A percentile compares a stretch with the other conserved stretches of the same genome.
phyloP scores from a whole-genome alignment of 2,113 vertebrate genomes.

The Theristicus caerulescens region DNA sequence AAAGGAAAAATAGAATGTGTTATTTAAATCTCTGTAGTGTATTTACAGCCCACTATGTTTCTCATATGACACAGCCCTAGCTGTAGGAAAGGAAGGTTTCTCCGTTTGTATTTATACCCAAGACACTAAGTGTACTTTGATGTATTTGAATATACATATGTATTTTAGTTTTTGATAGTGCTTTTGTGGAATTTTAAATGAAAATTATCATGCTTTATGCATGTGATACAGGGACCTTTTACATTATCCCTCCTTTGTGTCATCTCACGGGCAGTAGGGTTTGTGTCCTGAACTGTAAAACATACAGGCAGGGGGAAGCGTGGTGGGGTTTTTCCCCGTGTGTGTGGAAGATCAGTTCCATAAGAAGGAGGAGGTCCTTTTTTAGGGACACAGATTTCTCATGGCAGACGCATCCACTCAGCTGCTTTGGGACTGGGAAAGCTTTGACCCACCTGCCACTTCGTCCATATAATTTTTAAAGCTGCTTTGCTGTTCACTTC shows the following conservation, averaged over 20 bases:
- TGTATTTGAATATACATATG: no score
- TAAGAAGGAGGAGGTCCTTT: not conserved
- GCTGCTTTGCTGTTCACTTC: not conserved
- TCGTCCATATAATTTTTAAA: not conserved
- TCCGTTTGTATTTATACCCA: not conserved
- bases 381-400: not conserved
- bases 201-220: no score
- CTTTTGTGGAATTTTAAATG: no score
- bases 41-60: not conserved
- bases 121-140: no score
- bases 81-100: not conserved
- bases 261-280: not conserved
- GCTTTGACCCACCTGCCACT: not conserved
- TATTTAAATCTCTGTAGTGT: not conserved
- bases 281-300: not conserved
- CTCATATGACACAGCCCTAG: not conserved
- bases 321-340: accelerated
- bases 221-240: not conserved
- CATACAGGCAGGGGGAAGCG: accelerated
- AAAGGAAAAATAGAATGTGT: not conserved
- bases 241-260: not conserved
- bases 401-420: not conserved
- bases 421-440: not conserved
- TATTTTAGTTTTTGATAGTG: no score
- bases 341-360: not conserved